These are phyloP conservation scores for Calosoma granatense DNA, from an alignment of 1,140 invertebrate genomes.

Conservation along the genomic window DNA sequence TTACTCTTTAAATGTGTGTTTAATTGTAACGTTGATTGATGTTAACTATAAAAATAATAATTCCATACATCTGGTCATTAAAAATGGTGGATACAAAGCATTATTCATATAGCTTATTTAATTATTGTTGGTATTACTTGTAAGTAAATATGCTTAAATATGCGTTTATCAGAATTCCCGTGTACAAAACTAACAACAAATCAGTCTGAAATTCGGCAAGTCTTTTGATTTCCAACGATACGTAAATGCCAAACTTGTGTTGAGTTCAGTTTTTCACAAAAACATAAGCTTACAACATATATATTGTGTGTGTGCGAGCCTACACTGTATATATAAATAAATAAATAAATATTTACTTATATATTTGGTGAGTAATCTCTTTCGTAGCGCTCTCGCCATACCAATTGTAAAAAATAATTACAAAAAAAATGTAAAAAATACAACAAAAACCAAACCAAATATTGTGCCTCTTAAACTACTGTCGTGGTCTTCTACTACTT, in stretches of 20 bases:
- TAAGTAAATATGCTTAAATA: constrained; percentile 1
- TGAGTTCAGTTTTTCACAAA: neutral
- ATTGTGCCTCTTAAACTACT: constrained; percentile 10
- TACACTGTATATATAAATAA: neutral
- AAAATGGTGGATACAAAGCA: constrained; percentile 7
- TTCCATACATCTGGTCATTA: constrained; percentile 8
- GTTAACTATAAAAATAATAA: constrained; percentile 5
- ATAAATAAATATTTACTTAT: no score
- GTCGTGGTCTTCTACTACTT: constrained; percentile 5
- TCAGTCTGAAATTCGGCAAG: neutral
- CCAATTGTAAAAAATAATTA: neutral
- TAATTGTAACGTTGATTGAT: neutral
- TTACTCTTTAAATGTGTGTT: constrained; percentile 7
- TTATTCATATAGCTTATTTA: constrained; percentile 7
- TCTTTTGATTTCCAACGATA: neutral
- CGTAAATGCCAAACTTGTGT: constrained; percentile 3
- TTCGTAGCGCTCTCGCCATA: constrained; percentile 4
- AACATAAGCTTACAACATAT: neutral
- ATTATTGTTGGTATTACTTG: constrained; percentile 9
- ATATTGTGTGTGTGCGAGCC: neutral
- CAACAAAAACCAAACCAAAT: constrained; percentile 9
- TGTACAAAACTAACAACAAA: constrained; percentile 1
- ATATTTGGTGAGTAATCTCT: no score
- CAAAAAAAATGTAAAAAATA: neutral
- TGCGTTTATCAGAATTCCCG: constrained; percentile 6